Conservation (phyloP, 2,113 vertebrate genomes). For the Atrichornis clamosus region DNA sequence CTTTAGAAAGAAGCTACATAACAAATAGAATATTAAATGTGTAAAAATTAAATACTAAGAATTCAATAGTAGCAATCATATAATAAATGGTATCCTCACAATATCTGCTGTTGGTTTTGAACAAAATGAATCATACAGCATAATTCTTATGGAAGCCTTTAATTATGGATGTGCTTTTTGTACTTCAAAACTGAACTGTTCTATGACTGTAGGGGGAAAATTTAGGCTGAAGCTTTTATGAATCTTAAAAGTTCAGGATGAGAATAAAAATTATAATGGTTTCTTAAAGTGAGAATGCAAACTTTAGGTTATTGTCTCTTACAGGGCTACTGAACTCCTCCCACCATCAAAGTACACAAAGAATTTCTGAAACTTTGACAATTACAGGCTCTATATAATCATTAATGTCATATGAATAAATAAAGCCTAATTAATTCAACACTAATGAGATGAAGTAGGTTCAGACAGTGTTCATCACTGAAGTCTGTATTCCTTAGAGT, state of each 20-base stretch:
- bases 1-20: conserved; percentile 5
- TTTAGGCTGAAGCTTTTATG: conserved; percentile 11
- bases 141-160: conserved; percentile 37
- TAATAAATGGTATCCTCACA: neutral
- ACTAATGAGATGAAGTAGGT: neutral
- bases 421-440: conserved; percentile 36
- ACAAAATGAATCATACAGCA: conserved; percentile 24
- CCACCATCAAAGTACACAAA: neutral
- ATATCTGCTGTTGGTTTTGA: conserved; percentile 37
- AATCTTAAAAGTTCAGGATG: neutral
- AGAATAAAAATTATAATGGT: neutral
- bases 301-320: neutral
- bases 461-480: neutral
- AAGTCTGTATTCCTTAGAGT: neutral
- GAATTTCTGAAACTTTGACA: neutral
- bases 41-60: neutral
- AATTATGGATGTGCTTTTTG: conserved; percentile 16
- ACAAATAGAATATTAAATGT: neutral
- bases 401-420: conserved; percentile 55
- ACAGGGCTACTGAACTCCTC: neutral
- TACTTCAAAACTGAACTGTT: conserved; percentile 3
- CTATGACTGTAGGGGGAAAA: conserved; percentile 13
- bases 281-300: neutral
- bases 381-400: neutral
- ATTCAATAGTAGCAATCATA: conserved; percentile 6